Evolutionary conservation across 2,113 vertebrate genomes (phyloP).

Genomic region (Scartelaos histophorus): DNA sequence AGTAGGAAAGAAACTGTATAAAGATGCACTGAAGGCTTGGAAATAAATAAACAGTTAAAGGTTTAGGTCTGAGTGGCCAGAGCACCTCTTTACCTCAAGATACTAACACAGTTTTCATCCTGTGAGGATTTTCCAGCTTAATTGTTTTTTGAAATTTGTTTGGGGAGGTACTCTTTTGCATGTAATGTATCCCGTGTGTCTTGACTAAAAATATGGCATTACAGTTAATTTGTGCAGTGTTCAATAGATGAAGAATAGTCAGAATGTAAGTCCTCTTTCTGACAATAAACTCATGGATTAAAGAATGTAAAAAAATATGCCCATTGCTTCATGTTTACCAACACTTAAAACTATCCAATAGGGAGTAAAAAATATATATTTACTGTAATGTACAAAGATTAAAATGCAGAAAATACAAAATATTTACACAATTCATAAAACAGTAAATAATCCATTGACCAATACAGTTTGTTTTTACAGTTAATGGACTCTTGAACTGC

Average conservation of each 20-base stretch:
- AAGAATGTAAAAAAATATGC: constrained; percentile 57
- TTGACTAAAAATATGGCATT: constrained; percentile 23
- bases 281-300: constrained; percentile 57
- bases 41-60: constrained; percentile 1
- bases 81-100: constrained; percentile 37
- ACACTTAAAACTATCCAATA: not conserved
- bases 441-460: not conserved
- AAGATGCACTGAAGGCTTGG: constrained; percentile 36
- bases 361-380: not conserved
- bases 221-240: constrained; percentile 54
- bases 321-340: not conserved
- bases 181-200: not conserved
- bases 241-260: constrained; percentile 39
- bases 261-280: constrained; percentile 41
- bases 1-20: constrained; percentile 30
- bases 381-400: not conserved
- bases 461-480: too few relatives aligned
- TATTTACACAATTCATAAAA: not conserved
- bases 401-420: not conserved
- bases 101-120: constrained; percentile 18
- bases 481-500: too few relatives aligned
- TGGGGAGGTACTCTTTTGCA: constrained; percentile 21
- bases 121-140: constrained; percentile 36
- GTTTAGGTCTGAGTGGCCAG: constrained; percentile 1
- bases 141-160: constrained; percentile 38